Conservation (phyloP, 2,113 vertebrate genomes). For the Aramus guarauna region DNA sequence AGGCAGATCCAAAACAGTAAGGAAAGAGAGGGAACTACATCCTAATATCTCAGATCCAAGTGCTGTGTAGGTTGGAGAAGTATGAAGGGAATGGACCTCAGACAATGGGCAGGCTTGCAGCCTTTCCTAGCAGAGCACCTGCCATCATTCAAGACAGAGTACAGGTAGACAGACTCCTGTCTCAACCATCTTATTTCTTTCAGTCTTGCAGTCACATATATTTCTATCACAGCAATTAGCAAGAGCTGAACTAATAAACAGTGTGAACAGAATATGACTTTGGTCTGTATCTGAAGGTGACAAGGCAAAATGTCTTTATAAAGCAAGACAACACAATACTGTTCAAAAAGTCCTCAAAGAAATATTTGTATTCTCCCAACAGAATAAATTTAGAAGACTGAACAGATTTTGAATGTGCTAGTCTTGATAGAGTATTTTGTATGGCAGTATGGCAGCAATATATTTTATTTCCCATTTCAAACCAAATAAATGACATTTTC, state of each 20-base stretch:
- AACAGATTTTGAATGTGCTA: neutral
- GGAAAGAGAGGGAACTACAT: neutral
- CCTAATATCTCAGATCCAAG: neutral
- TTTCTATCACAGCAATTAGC: neutral
- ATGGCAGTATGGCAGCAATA: neutral
- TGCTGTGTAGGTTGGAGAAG: neutral
- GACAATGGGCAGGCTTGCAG: neutral
- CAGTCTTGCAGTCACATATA: neutral
- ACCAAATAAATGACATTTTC: slow-evolving; percentile 17
- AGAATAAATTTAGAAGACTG: neutral
- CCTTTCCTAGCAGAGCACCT: neutral
- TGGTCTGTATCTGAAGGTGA: neutral
- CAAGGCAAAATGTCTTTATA: neutral
- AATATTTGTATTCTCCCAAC: neutral
- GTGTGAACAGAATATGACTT: neutral
- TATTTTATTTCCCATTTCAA: neutral
- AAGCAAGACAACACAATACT: neutral
- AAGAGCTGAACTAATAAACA: neutral
- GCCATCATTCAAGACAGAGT: rapidly evolving
- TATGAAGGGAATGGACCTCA: neutral
- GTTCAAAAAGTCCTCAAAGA: neutral
- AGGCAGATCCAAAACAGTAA: neutral
- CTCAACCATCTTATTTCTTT: neutral
- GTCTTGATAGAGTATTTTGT: neutral
- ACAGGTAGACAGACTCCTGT: neutral